Percentiles rank a stretch among this genome's conserved stretches.
Evolutionary conservation across 2,888 invertebrate species (phyloP).

Genomic region (Meandrusa payeni): DNA sequence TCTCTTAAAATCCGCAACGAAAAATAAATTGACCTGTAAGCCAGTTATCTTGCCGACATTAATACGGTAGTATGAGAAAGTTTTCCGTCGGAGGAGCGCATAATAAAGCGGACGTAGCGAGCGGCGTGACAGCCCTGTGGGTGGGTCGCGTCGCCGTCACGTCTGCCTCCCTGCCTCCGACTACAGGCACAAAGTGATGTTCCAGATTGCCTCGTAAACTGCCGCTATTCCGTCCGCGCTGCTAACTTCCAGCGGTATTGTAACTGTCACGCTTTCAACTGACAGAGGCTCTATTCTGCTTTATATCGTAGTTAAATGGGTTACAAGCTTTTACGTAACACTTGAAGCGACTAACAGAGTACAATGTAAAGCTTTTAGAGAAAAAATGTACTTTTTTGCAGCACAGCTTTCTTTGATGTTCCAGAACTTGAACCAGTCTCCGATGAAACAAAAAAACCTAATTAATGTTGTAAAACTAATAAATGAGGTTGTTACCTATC

Average conservation of each 20-base stretch:
- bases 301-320: constrained; percentile 16
- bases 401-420: too few relatives aligned
- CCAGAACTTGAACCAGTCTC: too few relatives aligned
- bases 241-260: constrained; percentile 20
- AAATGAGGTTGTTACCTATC: too few relatives aligned
- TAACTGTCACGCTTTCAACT: constrained; percentile 14
- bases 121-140: constrained; percentile 30
- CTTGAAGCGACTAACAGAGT: background rate
- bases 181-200: constrained; percentile 48
- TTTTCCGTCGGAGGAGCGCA: constrained; percentile 25
- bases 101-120: constrained; percentile 27
- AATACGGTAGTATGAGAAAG: constrained; percentile 11
- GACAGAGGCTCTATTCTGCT: constrained; percentile 12
- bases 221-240: constrained; percentile 28
- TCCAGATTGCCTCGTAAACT: constrained; percentile 66
- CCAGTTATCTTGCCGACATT: constrained; percentile 14
- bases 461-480: too few relatives aligned
- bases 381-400: too few relatives aligned
- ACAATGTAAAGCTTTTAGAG: too few relatives aligned
- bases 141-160: constrained; percentile 58
- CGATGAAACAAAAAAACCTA: too few relatives aligned
- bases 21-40: background rate
- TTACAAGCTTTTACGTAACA: constrained; percentile 2
- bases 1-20: too few relatives aligned
- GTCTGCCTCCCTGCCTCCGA: constrained; percentile 55